These are phyloP conservation scores for Aphodius granarius DNA, from an alignment of 2,888 invertebrate genomes.

Conservation along the genomic window DNA sequence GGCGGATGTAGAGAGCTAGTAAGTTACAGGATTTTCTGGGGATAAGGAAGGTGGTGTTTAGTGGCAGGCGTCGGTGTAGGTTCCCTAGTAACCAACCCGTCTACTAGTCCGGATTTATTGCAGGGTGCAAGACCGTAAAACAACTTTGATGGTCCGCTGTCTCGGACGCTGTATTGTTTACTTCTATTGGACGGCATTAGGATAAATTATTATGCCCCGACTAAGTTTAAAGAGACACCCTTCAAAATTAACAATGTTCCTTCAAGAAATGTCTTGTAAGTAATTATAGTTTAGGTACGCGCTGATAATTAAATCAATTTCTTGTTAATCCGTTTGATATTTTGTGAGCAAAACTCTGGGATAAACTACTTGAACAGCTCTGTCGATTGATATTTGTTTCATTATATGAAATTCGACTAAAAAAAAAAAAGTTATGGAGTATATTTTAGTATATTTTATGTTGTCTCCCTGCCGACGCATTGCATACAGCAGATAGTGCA, in stretches of 20 bases:
- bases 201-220: conserved; percentile 21
- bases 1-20: not conserved
- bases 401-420: no score
- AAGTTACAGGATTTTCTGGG: not conserved
- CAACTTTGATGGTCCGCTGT: conserved; percentile 40
- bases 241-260: not conserved
- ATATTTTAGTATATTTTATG: no score
- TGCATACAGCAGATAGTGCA: no score
- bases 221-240: not conserved
- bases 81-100: not conserved
- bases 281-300: not conserved
- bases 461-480: no score
- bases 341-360: no score
- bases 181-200: conserved; percentile 27
- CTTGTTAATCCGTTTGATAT: no score
- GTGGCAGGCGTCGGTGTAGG: not conserved
- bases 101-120: conserved; percentile 39
- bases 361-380: not conserved
- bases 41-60: not conserved
- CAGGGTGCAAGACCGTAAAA: conserved; percentile 42
- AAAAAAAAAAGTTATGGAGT: no score
- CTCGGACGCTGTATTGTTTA: conserved; percentile 28
- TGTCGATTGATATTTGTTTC: no score
- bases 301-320: no score
- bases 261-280: not conserved